Base-by-base conservation (phyloP, 2,113 vertebrate species). In the Gymnogyps californianus region DNA sequence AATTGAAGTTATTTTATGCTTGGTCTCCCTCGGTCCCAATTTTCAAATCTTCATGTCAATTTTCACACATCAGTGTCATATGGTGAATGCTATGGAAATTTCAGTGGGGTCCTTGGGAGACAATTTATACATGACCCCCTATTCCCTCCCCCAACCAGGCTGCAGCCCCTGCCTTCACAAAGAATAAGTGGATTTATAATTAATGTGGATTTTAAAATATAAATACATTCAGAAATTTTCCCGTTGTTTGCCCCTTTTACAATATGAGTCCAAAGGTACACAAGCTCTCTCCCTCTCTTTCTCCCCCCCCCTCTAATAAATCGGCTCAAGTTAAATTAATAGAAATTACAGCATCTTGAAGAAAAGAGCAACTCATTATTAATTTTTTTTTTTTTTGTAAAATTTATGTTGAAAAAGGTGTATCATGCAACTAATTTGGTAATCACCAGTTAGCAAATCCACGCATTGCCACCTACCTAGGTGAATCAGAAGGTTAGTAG, bases 1-100 rank as follows among this genome's bases (percentile, higher is more conserved):
- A 98, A 99, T 99, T 99, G 99, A 99, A 99, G 99, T 99, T 99
- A 99, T 99, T 99, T 99, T 99, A 99, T 99, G 99, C 99, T 99
- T 99, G 98, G 98, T 98, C 98, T 99, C 99, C 99, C 99, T 97
- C 98, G 65, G 98, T 99, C 99, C 99, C 99, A 99, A 99, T 99
- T 99, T 99, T 99, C 99, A 99, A 99, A 99, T 99, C 99, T 98
- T 99, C 98, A 98, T 99, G 99, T 99, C 99, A 99, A 99, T 99
- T 99, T 99, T 99, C 99, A 99, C 99, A 99, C 98, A 99, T 98
- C 98, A 99, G 98, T 99, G 99, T 99, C 99, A 99, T 99, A 98
- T 98, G 98, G 98, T 94, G 98, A 98, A 98, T 83, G 98, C 97
- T 98, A 98, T 98, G 98, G 98, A 98, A 99, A 98, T 98, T 98